A percentile compares a stretch with the other conserved stretches of the same genome.
Evolutionary conservation across 2,113 vertebrate genomes (phyloP).

Genomic region (Hemicordylus capensis): DNA sequence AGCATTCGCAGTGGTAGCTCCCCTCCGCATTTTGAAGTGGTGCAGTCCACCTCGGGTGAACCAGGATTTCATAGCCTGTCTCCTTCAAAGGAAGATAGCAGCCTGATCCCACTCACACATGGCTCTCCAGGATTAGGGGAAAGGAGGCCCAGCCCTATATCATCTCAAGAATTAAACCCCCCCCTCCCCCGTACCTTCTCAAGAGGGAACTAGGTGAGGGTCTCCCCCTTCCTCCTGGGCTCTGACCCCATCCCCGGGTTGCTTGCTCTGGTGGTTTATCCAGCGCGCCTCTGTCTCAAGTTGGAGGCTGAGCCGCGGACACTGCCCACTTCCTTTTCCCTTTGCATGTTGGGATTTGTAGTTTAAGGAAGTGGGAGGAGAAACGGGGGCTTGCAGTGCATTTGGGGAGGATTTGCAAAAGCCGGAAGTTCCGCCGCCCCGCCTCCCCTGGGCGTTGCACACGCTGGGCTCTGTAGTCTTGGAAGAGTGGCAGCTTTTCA

Average conservation of each 20-base stretch:
- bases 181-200: conserved; percentile 11
- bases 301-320: rapidly evolving
- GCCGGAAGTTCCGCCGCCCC: neutral
- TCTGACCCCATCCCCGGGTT: neutral
- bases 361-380: neutral
- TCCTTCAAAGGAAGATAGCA: too few relatives aligned
- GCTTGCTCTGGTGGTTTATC: neutral
- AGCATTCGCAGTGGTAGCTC: too few relatives aligned
- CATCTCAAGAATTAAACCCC: neutral
- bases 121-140: neutral
- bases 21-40: too few relatives aligned
- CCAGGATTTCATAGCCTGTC: too few relatives aligned
- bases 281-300: conserved; percentile 12
- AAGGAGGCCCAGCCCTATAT: neutral
- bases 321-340: neutral
- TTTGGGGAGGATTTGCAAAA: neutral
- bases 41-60: too few relatives aligned
- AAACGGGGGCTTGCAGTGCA: neutral
- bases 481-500: neutral
- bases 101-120: neutral
- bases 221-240: neutral
- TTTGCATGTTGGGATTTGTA: conserved; percentile 5
- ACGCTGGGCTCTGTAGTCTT: neutral
- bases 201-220: rapidly evolving
- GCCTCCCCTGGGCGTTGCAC: too few relatives aligned